Conservation (phyloP, 2,797 vertebrate species). For the Tinamus major region DNA sequence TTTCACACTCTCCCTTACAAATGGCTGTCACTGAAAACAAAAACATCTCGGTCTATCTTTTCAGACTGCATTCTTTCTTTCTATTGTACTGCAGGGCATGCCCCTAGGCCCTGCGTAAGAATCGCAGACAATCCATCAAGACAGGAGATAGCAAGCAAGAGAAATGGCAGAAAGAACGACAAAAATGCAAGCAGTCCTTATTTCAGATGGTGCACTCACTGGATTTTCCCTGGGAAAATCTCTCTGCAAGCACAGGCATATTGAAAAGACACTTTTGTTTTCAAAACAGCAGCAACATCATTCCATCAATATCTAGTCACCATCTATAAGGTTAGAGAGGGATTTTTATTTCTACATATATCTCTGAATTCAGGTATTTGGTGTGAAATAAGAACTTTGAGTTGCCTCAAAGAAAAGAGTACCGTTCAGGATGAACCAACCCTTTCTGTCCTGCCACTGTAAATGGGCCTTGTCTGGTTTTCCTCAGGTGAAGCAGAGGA, state of each 20-base stretch:
- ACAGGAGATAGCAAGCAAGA: conserved; percentile 40
- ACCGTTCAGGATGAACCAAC: neutral
- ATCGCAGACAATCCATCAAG: conserved; percentile 66
- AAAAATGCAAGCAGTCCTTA: conserved; percentile 52
- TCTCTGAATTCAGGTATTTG: neutral
- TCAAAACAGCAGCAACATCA: neutral
- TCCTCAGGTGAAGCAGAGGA: neutral
- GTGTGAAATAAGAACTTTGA: neutral
- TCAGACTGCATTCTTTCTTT: conserved; percentile 64
- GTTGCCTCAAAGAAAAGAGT: neutral
- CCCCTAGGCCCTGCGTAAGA: conserved; percentile 55
- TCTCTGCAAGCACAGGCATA: neutral
- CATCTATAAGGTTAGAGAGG: neutral
- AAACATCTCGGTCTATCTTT: conserved; percentile 57
- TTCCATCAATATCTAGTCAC: neutral
- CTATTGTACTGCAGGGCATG: conserved; percentile 45
- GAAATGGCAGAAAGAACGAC: conserved; percentile 36
- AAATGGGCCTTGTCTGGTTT: neutral
- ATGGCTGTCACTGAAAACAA: conserved; percentile 1
- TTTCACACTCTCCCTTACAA: conserved; percentile 58
- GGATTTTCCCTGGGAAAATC: conserved; percentile 59
- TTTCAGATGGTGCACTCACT: neutral
- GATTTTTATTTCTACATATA: neutral
- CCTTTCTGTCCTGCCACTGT: neutral
- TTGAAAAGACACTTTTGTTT: neutral